Percentiles rank a stretch among this genome's conserved stretches.
Conservation (phyloP, 2,113 vertebrate species). For the Pterocles burchelli region DNA sequence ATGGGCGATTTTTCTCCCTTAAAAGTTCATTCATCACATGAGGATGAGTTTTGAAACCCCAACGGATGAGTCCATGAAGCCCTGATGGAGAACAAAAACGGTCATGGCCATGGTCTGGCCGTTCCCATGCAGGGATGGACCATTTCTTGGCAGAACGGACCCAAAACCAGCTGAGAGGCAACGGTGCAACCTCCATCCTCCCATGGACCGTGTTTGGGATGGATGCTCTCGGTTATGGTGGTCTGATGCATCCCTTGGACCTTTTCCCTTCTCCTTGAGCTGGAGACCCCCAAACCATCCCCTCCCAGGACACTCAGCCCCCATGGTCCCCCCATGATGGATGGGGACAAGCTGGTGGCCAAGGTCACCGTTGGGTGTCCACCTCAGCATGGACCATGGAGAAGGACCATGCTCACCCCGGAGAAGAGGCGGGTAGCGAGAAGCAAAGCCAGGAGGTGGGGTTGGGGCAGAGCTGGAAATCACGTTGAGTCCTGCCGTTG, state of each 20-base stretch:
- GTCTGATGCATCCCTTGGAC: not conserved
- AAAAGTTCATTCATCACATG: slow-evolving; percentile 64
- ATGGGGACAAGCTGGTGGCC: not conserved
- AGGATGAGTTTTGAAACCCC: not conserved
- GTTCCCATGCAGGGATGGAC: not conserved
- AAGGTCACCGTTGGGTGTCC: not conserved
- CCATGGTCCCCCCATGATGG: rapidly evolving
- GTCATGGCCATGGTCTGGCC: rapidly evolving
- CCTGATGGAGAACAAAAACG: not conserved
- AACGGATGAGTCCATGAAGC: not conserved
- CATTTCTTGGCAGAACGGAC: not conserved
- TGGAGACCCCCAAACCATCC: not conserved
- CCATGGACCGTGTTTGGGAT: not conserved
- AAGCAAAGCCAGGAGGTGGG: not conserved
- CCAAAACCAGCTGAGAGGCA: not conserved
- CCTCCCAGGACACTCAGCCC: not conserved
- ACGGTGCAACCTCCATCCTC: not conserved
- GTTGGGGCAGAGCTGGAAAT: rapidly evolving
- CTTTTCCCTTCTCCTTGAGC: not conserved
- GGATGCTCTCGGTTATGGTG: not conserved
- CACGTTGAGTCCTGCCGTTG: not conserved
- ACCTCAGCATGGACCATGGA: rapidly evolving
- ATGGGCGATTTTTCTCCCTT: slow-evolving; percentile 38
- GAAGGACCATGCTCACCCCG: not conserved
- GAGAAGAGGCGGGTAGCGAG: not conserved